Base-by-base conservation (phyloP, 2,113 vertebrate genomes). In the Rhea pennata region DNA sequence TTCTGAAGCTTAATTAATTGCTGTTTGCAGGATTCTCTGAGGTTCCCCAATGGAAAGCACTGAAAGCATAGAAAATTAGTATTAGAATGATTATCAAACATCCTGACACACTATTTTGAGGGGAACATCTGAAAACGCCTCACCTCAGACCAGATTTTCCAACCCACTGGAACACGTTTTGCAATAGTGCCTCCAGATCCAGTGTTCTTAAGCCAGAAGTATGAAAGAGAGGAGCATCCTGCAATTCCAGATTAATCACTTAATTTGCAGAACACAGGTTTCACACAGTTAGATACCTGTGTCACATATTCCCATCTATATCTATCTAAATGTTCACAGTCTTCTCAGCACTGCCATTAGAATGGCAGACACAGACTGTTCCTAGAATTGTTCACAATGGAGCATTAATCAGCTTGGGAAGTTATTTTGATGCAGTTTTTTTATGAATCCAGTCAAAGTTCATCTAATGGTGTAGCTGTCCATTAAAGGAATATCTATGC, bases 1-100 rank as follows among this genome's bases (percentile, higher is more conserved):
- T 71, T 76, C 80, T 79, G 88, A 92, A 91, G 64, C 59, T 92
- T 95, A 91, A 96, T 95, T 94, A 96, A 90, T 81, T 85, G 62
- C 15, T 74, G 27, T 36, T 46, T 64, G 69, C 5, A 31, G 83
- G 58, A 79, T 46, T 33, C 53, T 87, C 77, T 46, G 66, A 77
- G 59, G 39, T 83, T 89, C 77, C 91, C 81, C 71, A 84, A 53
- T 91, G 29, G 29, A 88, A 51, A 84, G n/a, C 62, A 77, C 19
- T 1, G 0, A 40, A 80, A 91, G 62, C 54, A 84, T 5, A 82
- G 78, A 82, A 94, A 93, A 90, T 76, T 80, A 93, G 74, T 82
- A 16, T 76, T 82, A 66, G 53, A 44, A 80, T 64, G 21, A 74
- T 80, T 91, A 74, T 53, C 83, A 75, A 92, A 71, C 62, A 92